Evolutionary conservation across 2,797 vertebrate genomes (phyloP).

Genomic region (Morelia viridis): DNA sequence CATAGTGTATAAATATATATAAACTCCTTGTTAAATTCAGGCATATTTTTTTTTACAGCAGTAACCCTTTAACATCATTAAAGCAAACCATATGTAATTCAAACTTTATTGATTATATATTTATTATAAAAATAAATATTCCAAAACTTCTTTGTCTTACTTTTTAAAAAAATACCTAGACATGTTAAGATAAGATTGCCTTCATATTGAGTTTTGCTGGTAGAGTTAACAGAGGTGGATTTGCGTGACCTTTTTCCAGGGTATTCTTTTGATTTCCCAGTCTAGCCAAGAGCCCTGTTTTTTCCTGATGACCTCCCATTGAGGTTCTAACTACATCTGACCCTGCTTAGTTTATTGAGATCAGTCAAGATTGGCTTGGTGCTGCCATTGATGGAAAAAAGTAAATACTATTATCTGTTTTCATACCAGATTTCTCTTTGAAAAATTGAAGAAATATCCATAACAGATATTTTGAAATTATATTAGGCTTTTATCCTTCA

Average conservation of each 20-base stretch:
- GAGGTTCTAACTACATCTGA: neutral
- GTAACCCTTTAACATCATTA: neutral
- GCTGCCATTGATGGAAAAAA: neutral
- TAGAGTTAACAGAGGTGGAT: neutral
- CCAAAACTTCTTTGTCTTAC: slow-evolving; percentile 12
- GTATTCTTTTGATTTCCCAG: neutral
- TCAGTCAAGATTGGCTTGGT: neutral
- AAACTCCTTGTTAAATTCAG: slow-evolving; percentile 32
- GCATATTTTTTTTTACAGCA: neutral
- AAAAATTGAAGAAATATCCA: slow-evolving; percentile 55
- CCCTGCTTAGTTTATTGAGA: neutral
- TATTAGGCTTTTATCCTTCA: neutral
- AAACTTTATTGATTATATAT: slow-evolving; percentile 36
- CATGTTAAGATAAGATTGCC: neutral
- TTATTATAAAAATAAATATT: slow-evolving; percentile 23
- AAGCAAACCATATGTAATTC: slow-evolving; percentile 41
- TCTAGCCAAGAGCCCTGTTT: neutral
- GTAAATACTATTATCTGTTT: slow-evolving; percentile 42
- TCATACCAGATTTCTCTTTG: slow-evolving; percentile 58
- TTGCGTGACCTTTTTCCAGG: neutral
- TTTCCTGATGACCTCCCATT: neutral
- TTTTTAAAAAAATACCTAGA: slow-evolving; percentile 6
- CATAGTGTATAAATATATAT: neutral
- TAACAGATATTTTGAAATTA: slow-evolving; percentile 44
- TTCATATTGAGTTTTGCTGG: neutral